Evolutionary conservation across 2,797 vertebrate species (phyloP), one percentile per base, ranked within the genome.

Genomic region (Echiichthys vipera): DNA sequence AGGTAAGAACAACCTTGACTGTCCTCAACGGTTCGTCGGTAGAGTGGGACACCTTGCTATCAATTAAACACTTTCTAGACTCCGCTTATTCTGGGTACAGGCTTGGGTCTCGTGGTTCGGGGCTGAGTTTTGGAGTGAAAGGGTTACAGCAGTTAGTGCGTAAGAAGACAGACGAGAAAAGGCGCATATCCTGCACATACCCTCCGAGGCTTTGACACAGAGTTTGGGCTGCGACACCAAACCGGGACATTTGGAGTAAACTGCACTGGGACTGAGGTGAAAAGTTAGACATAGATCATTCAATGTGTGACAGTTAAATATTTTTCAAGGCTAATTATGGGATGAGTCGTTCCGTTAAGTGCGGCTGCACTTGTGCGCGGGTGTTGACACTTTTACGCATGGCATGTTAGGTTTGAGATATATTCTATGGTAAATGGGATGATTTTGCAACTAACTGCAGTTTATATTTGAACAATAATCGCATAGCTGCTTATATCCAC

Each of bases 1-100:
- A 96, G 97, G 98, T 99, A 94, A 93, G 93, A 80, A 1, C 46
- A 39, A 27, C 42, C 7, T 18, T n/a, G 70, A 25, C 54, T 68
- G 63, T 78, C 24, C 18, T 22, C 54, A n/a, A 0, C 43, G 49
- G 17, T 66, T 65, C 22, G 17, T 22, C n/a, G n/a, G 22, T n/a
- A 27, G 24, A 68, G 27, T 37, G 37, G 50, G 56, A 67, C 37
- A 43, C 45, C 34, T 51, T 6, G 22, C 55, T 15, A 11, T 55
- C 18, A 36, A 30, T 47, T 46, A 10, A 42, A 46, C 66, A 72
- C 78, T 83, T 85, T 75, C 56, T 39, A 42, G 74, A 53, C 61
- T 53, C 20, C 36, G 30, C 58, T 82, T 58, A 68, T 57, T 79
- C 20, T 15, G 71, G 65, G 59, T 36, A 36, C 56, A 55, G 84